A percentile compares a stretch with the other conserved stretches of the same genome.
Conservation (phyloP, 1,140 invertebrate genomes). For the Musca vetustissima region DNA sequence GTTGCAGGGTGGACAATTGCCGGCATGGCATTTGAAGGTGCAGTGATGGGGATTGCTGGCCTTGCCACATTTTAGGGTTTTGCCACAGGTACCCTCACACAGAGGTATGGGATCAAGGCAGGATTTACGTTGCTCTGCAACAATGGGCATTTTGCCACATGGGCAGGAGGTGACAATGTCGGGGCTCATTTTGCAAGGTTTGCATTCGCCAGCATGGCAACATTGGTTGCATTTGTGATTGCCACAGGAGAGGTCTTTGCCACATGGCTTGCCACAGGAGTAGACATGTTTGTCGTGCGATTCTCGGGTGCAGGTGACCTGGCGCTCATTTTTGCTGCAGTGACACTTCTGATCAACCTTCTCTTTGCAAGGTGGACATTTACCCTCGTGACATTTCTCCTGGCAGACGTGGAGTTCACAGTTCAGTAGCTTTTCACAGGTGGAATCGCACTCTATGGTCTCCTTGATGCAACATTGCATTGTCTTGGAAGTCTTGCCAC, state of each 20-base stretch:
- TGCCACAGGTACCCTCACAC: conserved; percentile 80
- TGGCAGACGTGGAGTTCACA: conserved; percentile 77
- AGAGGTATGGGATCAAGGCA: conserved; percentile 86
- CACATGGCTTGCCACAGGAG: conserved; percentile 71
- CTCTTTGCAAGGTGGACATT: conserved; percentile 70
- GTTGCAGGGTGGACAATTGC: conserved; percentile 80
- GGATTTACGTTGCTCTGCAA: conserved; percentile 58
- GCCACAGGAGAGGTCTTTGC: conserved; percentile 69
- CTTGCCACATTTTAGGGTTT: conserved; percentile 79
- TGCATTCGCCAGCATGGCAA: conserved; percentile 73
- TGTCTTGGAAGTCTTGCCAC: conserved; percentile 67
- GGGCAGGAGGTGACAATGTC: conserved; percentile 74
- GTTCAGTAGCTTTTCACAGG: conserved; percentile 71
- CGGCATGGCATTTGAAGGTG: conserved; percentile 70
- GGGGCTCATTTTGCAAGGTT: conserved; percentile 65
- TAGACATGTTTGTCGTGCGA: conserved; percentile 55
- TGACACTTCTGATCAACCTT: conserved; percentile 61
- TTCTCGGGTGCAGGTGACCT: conserved; percentile 59
- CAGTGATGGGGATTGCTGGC: conserved; percentile 72
- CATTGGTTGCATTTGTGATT: conserved; percentile 73
- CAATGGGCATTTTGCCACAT: conserved; percentile 73
- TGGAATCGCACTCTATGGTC: conserved; percentile 70
- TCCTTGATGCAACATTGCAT: conserved; percentile 72
- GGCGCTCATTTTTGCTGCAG: conserved; percentile 54
- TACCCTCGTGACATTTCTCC: conserved; percentile 74